phyloP scores from a whole-genome alignment of 2,888 invertebrate species.

The Drosophila mulleri region DNA sequence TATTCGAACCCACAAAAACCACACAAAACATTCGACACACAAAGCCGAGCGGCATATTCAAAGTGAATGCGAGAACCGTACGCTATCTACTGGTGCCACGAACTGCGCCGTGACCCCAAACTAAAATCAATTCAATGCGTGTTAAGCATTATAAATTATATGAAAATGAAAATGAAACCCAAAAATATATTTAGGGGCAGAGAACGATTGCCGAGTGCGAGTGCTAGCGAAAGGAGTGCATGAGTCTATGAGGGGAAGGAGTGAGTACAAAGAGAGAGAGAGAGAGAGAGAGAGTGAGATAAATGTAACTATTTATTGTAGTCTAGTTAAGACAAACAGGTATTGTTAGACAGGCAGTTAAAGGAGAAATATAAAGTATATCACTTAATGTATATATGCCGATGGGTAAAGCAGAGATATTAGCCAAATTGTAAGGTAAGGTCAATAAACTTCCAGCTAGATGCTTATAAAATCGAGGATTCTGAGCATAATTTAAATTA shows the following conservation, averaged over 20 bases:
- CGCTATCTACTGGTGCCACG: slow-evolving; percentile 31
- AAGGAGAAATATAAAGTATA: not conserved
- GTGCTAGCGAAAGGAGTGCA: not conserved
- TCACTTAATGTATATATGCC: too few species aligned
- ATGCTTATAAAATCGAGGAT: too few species aligned
- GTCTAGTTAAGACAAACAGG: not conserved
- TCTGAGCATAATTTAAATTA: too few species aligned
- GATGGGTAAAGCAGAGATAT: too few species aligned
- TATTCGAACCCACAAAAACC: slow-evolving; percentile 68
- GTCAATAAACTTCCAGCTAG: too few species aligned
- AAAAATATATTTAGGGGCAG: not conserved
- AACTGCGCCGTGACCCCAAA: slow-evolving; percentile 27
- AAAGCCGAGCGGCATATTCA: slow-evolving; percentile 25
- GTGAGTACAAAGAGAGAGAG: too few species aligned
- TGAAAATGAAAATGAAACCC: slow-evolving; percentile 26
- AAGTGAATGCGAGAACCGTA: slow-evolving; percentile 18
- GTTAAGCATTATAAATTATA: slow-evolving; percentile 65
- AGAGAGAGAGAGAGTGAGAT: not conserved
- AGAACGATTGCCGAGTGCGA: not conserved
- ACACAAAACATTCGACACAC: slow-evolving; percentile 50
- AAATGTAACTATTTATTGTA: not conserved
- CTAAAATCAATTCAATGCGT: slow-evolving; percentile 50
- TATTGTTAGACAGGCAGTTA: not conserved
- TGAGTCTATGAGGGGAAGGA: not conserved
- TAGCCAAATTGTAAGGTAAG: too few species aligned